Evolutionary conservation across 2,888 invertebrate genomes (phyloP).

Genomic region (Drosophila prostipennis): DNA sequence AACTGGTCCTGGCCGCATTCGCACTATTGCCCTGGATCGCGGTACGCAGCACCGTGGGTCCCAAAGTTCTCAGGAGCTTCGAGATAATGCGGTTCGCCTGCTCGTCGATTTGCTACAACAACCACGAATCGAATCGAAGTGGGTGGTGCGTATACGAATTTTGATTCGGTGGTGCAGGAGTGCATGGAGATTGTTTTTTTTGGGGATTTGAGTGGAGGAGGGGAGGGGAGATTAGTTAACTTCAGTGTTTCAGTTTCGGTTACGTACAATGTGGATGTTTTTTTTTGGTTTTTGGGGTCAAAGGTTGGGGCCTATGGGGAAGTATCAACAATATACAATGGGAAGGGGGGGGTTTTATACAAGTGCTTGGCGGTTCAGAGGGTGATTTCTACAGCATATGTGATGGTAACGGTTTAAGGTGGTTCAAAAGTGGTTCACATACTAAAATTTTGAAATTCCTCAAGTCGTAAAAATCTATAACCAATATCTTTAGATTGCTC

Average conservation of each 20-base stretch:
- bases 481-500: neutral
- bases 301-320: conserved; percentile 6
- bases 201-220: conserved; percentile 3
- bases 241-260: conserved; percentile 25
- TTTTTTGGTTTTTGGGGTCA: neutral
- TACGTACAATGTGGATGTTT: conserved; percentile 9
- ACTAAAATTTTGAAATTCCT: neutral
- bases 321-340: conserved; percentile 1
- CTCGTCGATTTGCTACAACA: conserved; percentile 84
- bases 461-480: neutral
- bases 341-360: neutral
- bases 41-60: conserved; percentile 87
- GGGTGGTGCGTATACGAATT: conserved; percentile 16
- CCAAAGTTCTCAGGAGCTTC: conserved; percentile 89
- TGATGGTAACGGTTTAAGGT: neutral
- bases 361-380: conserved; percentile 10
- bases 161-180: conserved; percentile 22
- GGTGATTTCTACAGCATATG: neutral
- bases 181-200: conserved; percentile 10
- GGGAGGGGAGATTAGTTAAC: conserved; percentile 36
- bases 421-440: conserved; percentile 7
- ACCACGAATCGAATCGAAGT: conserved; percentile 51
- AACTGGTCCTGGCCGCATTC: conserved; percentile 83
- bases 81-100: conserved; percentile 83
- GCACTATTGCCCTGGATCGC: conserved; percentile 83